These are phyloP conservation scores for Parasteatoda tepidariorum DNA, from an alignment of 1,140 invertebrate species.

Conservation along the genomic window DNA sequence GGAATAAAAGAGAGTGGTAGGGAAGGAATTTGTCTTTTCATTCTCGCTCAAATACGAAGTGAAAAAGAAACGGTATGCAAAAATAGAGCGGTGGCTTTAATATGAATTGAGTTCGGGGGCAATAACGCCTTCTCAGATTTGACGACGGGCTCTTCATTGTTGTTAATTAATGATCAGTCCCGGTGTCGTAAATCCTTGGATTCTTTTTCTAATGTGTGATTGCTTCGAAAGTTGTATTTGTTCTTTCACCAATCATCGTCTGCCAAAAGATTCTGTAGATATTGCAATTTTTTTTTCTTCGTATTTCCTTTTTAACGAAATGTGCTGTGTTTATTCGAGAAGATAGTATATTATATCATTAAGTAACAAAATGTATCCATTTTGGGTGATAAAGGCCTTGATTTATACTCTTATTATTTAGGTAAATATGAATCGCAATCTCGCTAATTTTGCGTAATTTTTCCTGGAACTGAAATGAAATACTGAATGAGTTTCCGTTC, in stretches of 20 bases:
- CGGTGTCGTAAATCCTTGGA: constrained; percentile 24
- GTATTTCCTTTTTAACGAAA: too few relatives aligned
- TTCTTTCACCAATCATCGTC: constrained; percentile 9
- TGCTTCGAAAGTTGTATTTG: constrained; percentile 16
- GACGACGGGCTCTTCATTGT: constrained; percentile 4
- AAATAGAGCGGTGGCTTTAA: constrained; percentile 3
- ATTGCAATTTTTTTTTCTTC: too few relatives aligned
- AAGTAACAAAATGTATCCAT: too few relatives aligned
- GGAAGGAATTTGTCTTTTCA: constrained; percentile 51
- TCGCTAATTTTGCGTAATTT: too few relatives aligned
- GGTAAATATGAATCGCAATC: too few relatives aligned
- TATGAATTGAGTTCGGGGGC: not conserved
- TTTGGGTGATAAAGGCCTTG: too few relatives aligned
- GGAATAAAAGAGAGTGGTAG: constrained; percentile 33
- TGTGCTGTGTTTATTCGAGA: too few relatives aligned
- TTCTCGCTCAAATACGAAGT: constrained; percentile 11
- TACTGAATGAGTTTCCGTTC: too few relatives aligned
- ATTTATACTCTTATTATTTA: too few relatives aligned
- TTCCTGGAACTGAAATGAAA: too few relatives aligned
- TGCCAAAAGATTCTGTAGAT: too few relatives aligned
- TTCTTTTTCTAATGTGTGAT: constrained; percentile 23
- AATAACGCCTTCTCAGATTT: not conserved
- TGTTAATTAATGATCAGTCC: constrained; percentile 20
- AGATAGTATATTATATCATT: too few relatives aligned
- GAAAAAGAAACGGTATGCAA: constrained; percentile 22